A percentile compares a stretch with the other conserved stretches of the same genome.
These are phyloP conservation scores for Silvanus unidentatus DNA, from an alignment of 2,888 invertebrate genomes.

Conservation along the genomic window DNA sequence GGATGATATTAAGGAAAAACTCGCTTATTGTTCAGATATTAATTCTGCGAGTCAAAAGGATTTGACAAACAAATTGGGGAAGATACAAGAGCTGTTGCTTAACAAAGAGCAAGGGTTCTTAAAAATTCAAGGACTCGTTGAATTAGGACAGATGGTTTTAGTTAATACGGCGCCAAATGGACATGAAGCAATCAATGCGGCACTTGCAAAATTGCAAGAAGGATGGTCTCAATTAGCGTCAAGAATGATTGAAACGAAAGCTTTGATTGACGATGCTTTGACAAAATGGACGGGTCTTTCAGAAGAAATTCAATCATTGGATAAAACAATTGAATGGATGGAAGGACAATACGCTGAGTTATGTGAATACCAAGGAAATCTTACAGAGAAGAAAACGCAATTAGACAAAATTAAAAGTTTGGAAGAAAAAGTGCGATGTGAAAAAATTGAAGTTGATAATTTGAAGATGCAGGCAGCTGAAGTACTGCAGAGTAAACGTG, in stretches of 20 bases:
- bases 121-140: conserved; percentile 82
- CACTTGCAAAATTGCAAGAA: conserved; percentile 76
- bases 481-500: conserved; percentile 80
- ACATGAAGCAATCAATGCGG: conserved; percentile 79
- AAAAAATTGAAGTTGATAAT: conserved; percentile 83
- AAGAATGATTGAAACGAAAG: conserved; percentile 86
- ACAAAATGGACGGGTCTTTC: conserved; percentile 87
- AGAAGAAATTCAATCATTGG: conserved; percentile 79
- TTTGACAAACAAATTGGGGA: conserved; percentile 75
- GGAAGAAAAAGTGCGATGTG: conserved; percentile 83
- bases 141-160: conserved; percentile 82
- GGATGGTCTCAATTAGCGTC: conserved; percentile 84
- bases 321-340: conserved; percentile 74
- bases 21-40: conserved; percentile 78
- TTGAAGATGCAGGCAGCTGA: conserved; percentile 78
- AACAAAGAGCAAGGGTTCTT: conserved; percentile 90
- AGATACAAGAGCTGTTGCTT: conserved; percentile 79
- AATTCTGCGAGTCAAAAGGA: conserved; percentile 79
- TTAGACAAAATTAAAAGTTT: conserved; percentile 78
- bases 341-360: conserved; percentile 69
- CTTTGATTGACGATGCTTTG: conserved; percentile 79
- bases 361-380: conserved; percentile 68
- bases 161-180: conserved; percentile 87
- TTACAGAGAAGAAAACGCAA: conserved; percentile 81
- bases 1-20: conserved; percentile 70